Evolutionary conservation across 1,140 invertebrate genomes (phyloP).

Genomic region (Saccostrea cuccullata): DNA sequence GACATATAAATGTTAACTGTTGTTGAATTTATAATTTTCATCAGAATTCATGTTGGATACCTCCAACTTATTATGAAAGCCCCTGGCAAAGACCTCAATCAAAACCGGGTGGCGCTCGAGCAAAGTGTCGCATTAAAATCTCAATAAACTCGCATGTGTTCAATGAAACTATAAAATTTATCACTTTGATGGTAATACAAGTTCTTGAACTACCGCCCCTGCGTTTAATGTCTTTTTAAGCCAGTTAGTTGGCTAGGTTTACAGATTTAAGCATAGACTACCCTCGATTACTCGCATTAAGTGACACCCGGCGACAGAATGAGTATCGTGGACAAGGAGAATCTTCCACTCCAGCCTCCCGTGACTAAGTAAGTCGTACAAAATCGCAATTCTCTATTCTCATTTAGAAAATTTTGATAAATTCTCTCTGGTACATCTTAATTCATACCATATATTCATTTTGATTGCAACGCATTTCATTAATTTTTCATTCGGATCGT

Average conservation of each 20-base stretch:
- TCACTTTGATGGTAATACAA: constrained; percentile 34
- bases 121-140: not conserved
- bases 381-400: not conserved
- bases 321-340: not conserved
- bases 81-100: not conserved
- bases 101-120: not conserved
- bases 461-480: not conserved
- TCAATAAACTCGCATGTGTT: constrained; percentile 13
- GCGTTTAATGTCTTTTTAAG: constrained; percentile 27
- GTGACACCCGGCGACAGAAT: not conserved
- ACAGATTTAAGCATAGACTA: not conserved
- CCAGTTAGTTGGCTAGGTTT: not conserved
- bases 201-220: not conserved
- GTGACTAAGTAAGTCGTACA: not conserved
- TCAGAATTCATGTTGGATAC: not conserved
- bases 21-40: not conserved
- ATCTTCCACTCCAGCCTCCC: not conserved
- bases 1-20: not conserved
- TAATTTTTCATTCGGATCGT: not conserved
- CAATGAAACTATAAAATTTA: not conserved
- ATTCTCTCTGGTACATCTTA: not conserved
- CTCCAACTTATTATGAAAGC: not conserved
- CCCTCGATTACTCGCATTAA: not conserved
- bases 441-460: not conserved
- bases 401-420: not conserved